Base-by-base conservation (phyloP, 1,140 invertebrate species). In the Sweltsa coloradensis region DNA sequence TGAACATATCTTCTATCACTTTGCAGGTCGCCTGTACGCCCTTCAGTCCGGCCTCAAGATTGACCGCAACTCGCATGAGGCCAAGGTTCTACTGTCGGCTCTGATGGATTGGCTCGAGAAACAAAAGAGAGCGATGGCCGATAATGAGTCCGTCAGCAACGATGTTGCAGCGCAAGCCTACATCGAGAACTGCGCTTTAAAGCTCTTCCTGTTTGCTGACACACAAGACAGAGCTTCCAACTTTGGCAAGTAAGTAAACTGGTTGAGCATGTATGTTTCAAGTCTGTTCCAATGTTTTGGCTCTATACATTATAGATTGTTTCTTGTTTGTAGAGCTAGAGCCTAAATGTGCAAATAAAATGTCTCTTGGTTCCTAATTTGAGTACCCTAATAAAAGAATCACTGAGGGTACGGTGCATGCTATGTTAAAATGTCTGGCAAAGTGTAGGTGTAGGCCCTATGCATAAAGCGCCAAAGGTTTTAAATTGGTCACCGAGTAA, bases 151-250 rank as follows among this genome's bases (percentile, higher is more conserved):
- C 0, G 79, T 98, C 34, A 81, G 79, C 7, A 93, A 85, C 69
- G 93, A 98, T 50, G 74, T 94, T 19, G 89, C 89, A 42, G 96
- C 90, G 7, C 92, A 97, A 66, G 93, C 94, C 7, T 83, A 97
- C 62, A 73, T 99, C 40, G 96, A 99, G 69, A 91, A 97, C 65
- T 92, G 94, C 75, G 93, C 92, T 11, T 64, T 96, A 0, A 93
- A 89, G 66, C 65, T 99, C 1, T 99, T 99, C 66, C 62, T 83
- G 5, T 93, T 81, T 76, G 96, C 95, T 34, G 94, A 99, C 61
- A 79, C 81, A 61, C 85, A 94, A 64, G 96, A 99, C 62, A 72
- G 89, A 55, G 81, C 79, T 55, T 76, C 73, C 18, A 81, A 81
- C 57, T 96, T 90, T 69, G 86, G 84, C 61, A 96, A 94, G 88